Conservation (phyloP, 1,140 invertebrate species). For the Aricia agestis region DNA sequence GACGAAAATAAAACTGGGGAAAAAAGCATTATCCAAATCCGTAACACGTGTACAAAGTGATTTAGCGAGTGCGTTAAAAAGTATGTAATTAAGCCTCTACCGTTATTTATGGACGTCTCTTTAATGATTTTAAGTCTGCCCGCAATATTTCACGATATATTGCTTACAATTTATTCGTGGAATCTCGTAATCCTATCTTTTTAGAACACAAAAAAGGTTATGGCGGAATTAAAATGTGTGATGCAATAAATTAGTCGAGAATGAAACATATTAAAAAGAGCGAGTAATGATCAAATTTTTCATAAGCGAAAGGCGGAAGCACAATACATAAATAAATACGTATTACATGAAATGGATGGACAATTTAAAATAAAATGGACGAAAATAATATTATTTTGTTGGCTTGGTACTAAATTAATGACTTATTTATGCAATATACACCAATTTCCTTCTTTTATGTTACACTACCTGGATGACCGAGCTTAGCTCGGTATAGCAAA, state of each 20-base stretch:
- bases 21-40: background rate
- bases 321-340: too few species aligned
- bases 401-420: too few species aligned
- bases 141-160: background rate
- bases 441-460: too few species aligned
- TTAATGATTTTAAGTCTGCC: constrained; percentile 12
- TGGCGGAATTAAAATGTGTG: background rate
- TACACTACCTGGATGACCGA: too few species aligned
- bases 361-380: too few species aligned
- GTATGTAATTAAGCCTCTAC: background rate
- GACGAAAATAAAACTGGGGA: background rate
- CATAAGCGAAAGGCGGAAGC: too few species aligned
- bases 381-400: too few species aligned
- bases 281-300: too few species aligned
- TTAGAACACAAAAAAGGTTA: background rate
- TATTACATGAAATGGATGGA: too few species aligned
- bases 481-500: too few species aligned
- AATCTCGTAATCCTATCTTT: constrained; percentile 5
- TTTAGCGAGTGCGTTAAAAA: constrained; percentile 15
- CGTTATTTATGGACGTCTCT: background rate
- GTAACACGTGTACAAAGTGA: constrained; percentile 8
- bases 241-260: background rate
- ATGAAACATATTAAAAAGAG: too few species aligned
- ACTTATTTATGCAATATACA: too few species aligned
- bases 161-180: constrained; percentile 1